These are phyloP conservation scores for Melanotaenia boesemani DNA, from an alignment of 2,797 vertebrate genomes.

Conservation along the genomic window DNA sequence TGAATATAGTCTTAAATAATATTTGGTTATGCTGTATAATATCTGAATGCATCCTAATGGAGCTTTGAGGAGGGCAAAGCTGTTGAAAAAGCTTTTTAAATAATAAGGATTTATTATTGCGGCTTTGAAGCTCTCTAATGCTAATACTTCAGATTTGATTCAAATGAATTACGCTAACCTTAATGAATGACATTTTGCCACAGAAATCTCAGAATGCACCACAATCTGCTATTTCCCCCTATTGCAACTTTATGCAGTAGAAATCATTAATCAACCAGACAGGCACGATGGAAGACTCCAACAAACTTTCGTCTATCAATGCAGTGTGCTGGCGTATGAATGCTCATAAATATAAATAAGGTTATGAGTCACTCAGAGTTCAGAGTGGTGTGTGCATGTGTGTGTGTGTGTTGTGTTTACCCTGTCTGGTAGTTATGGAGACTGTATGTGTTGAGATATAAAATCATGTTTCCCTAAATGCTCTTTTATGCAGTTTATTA, in stretches of 20 bases:
- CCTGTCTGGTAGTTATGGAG: slow-evolving; percentile 36
- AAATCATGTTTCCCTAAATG: slow-evolving; percentile 72
- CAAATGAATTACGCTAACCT: neutral
- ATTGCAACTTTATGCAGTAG: slow-evolving; percentile 14
- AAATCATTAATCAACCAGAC: slow-evolving; percentile 39
- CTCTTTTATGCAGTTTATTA: slow-evolving; percentile 75
- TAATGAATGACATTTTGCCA: neutral
- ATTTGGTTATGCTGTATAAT: neutral
- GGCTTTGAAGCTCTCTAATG: neutral
- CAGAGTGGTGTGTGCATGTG: slow-evolving; percentile 29
- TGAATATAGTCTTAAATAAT: neutral
- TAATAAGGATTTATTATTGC: neutral
- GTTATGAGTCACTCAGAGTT: slow-evolving; percentile 72
- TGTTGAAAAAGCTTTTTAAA: neutral
- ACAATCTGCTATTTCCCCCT: slow-evolving; percentile 21
- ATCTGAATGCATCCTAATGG: neutral
- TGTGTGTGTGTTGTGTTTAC: slow-evolving; percentile 1
- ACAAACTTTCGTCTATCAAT: slow-evolving; percentile 48
- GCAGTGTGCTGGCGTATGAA: slow-evolving; percentile 43
- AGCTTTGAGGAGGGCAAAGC: neutral
- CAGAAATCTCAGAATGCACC: slow-evolving; percentile 27
- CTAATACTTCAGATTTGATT: neutral
- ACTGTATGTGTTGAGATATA: slow-evolving; percentile 59
- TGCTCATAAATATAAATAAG: slow-evolving; percentile 66
- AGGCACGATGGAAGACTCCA: slow-evolving; percentile 34